A percentile compares a stretch with the other conserved stretches of the same genome.
phyloP scores from a whole-genome alignment of 2,113 vertebrate genomes.

The Apteryx owenii region DNA sequence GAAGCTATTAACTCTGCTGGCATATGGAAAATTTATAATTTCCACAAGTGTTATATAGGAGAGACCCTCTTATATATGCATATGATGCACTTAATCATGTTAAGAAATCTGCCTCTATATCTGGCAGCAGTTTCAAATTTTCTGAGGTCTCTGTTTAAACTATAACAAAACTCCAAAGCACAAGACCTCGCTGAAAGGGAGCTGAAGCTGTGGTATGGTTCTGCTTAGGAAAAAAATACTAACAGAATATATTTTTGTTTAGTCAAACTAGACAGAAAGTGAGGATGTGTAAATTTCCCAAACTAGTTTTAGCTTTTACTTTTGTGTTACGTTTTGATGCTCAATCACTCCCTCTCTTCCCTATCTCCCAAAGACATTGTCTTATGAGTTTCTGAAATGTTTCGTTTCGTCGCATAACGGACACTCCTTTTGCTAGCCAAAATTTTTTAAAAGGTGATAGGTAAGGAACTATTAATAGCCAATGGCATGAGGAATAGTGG shows the following conservation, averaged over 20 bases:
- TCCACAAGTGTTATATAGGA: slow-evolving; percentile 52
- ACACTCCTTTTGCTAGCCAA: neutral
- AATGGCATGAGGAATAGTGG: neutral
- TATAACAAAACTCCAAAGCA: neutral
- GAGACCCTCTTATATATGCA: slow-evolving; percentile 38
- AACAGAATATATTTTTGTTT: slow-evolving; percentile 38
- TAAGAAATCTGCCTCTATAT: slow-evolving; percentile 55
- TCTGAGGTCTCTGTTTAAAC: slow-evolving; percentile 42
- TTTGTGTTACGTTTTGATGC: neutral
- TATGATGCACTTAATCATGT: slow-evolving; percentile 39
- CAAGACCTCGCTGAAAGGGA: neutral
- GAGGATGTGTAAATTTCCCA: neutral
- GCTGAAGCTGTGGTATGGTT: neutral
- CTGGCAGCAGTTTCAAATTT: slow-evolving; percentile 55
- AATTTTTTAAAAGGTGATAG: neutral
- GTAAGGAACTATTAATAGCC: neutral
- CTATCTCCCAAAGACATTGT: neutral
- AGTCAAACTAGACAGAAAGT: neutral
- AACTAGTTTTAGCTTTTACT: neutral
- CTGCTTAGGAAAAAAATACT: slow-evolving; percentile 21
- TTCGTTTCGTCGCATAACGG: neutral
- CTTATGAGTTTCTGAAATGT: neutral
- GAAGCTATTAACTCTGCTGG: slow-evolving; percentile 40
- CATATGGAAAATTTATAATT: slow-evolving; percentile 63
- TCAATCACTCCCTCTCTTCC: neutral